Percentiles rank a stretch among this genome's conserved stretches.
Evolutionary conservation across 1,140 invertebrate genomes (phyloP).

Genomic region (Drosophila cardini): DNA sequence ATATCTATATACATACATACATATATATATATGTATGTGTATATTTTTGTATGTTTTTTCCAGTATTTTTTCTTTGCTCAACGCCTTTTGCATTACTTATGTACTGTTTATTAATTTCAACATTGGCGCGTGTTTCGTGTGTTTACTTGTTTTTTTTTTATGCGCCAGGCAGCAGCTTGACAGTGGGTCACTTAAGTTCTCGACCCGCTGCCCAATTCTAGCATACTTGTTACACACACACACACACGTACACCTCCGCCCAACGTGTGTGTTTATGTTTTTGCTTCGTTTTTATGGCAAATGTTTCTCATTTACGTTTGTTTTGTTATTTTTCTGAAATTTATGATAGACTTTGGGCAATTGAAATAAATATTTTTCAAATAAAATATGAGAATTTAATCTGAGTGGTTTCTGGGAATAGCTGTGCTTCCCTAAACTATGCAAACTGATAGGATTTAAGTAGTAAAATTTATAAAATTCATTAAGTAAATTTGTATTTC

Average conservation of each 20-base stretch:
- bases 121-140: slow-evolving; percentile 36
- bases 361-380: slow-evolving; percentile 10
- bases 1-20: no score
- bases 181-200: slow-evolving; percentile 44
- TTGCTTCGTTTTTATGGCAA: slow-evolving; percentile 24
- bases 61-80: slow-evolving; percentile 22
- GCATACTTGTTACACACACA: background rate
- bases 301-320: slow-evolving; percentile 21
- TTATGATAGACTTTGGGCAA: slow-evolving; percentile 31
- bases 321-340: slow-evolving; percentile 28
- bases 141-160: slow-evolving; percentile 48
- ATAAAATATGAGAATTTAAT: slow-evolving; percentile 22
- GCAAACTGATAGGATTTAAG: no score
- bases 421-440: background rate
- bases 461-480: no score
- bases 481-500: no score
- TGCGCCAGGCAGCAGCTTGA: slow-evolving; percentile 22
- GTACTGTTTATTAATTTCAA: slow-evolving; percentile 69
- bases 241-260: background rate
- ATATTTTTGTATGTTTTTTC: background rate
- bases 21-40: no score
- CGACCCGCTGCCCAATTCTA: background rate
- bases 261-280: slow-evolving; percentile 11
- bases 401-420: background rate
- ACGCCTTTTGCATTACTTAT: slow-evolving; percentile 68